Conservation (phyloP, 2,797 vertebrate genomes). For the Pseudocheirus occidentalis region DNA sequence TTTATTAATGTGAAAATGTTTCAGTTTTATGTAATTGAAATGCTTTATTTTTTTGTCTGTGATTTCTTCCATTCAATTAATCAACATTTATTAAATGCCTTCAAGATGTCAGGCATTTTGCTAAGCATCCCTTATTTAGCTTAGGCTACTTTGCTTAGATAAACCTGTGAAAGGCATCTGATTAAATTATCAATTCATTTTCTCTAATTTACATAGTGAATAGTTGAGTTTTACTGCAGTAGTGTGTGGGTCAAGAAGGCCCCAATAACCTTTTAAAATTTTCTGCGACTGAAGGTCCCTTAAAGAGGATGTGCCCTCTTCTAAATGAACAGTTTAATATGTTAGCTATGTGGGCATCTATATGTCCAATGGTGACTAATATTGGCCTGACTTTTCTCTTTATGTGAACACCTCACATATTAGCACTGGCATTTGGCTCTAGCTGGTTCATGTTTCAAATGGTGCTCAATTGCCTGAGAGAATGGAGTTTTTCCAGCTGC, state of each 20-base stretch:
- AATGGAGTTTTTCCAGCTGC: conserved; percentile 23
- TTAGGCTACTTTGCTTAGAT: neutral
- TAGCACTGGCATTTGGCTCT: neutral
- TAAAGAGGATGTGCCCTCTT: neutral
- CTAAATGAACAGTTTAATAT: conserved; percentile 27
- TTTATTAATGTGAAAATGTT: too few relatives aligned
- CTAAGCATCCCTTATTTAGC: neutral
- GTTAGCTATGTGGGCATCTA: neutral
- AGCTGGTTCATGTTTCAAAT: neutral
- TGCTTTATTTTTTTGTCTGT: too few relatives aligned
- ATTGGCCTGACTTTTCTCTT: neutral
- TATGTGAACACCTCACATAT: neutral
- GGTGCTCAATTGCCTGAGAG: conserved; percentile 39
- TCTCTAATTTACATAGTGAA: conserved; percentile 13
- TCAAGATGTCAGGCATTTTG: neutral
- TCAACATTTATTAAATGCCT: neutral
- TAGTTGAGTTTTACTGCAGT: neutral
- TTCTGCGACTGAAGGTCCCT: neutral
- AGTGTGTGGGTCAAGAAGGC: rapidly evolving
- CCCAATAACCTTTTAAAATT: neutral
- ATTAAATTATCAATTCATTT: neutral
- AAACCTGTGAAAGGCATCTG: neutral
- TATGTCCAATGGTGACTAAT: neutral
- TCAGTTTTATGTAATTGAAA: too few relatives aligned
- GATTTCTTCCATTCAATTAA: neutral